A percentile compares a stretch with the other conserved stretches of the same genome.
Evolutionary conservation across 2,888 invertebrate genomes (phyloP).

Genomic region (Drosophila tanythrix): DNA sequence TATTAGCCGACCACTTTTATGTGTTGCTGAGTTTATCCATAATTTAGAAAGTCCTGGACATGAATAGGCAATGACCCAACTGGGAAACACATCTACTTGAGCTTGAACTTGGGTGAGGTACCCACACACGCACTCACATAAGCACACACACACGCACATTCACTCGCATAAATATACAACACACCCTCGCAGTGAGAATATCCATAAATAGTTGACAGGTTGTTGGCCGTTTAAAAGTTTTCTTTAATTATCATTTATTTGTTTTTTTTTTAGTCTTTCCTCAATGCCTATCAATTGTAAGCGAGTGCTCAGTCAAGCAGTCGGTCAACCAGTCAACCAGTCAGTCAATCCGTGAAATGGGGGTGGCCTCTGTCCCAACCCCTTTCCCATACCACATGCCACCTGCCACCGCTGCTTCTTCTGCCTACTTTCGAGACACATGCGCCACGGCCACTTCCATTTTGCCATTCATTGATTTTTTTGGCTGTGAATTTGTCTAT

Average conservation of each 20-base stretch:
- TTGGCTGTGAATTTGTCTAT: constrained; percentile 26
- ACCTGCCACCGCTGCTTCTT: constrained; percentile 2
- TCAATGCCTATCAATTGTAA: constrained; percentile 37
- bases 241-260: constrained; percentile 62
- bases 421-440: constrained; percentile 68
- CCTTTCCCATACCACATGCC: neutral
- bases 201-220: constrained; percentile 65
- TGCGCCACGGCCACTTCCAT: constrained; percentile 80
- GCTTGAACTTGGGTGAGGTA: constrained; percentile 57
- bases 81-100: constrained; percentile 55
- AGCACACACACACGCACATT: constrained; percentile 1
- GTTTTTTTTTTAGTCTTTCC: constrained; percentile 5
- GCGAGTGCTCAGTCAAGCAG: constrained; percentile 26
- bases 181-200: constrained; percentile 5
- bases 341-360: constrained; percentile 39
- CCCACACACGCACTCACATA: constrained; percentile 6
- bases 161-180: constrained; percentile 6
- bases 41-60: constrained; percentile 58
- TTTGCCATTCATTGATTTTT: constrained; percentile 81
- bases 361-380: constrained; percentile 32
- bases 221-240: constrained; percentile 65
- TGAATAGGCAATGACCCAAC: constrained; percentile 65
- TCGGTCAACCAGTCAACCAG: constrained; percentile 24
- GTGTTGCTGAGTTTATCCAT: constrained; percentile 45
- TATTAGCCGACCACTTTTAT: constrained; percentile 59